Conservation (phyloP, 1,140 invertebrate genomes). For the Pantala flavescens region DNA sequence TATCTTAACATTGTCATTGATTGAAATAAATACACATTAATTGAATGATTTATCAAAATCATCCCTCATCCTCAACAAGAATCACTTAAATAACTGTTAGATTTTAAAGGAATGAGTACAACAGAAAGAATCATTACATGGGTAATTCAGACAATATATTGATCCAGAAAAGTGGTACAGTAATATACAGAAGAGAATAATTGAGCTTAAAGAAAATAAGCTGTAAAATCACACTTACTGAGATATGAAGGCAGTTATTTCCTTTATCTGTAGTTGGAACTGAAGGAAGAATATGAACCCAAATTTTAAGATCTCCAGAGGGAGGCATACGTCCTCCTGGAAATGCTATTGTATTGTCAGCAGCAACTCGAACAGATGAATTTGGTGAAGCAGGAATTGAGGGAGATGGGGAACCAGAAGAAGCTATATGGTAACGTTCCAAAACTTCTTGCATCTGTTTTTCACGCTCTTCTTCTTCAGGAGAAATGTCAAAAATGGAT, state of each 20-base stretch:
- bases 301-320: slow-evolving; percentile 69
- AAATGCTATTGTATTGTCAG: slow-evolving; percentile 36
- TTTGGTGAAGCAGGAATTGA: not conserved
- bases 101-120: too few species aligned
- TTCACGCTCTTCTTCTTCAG: slow-evolving; percentile 50
- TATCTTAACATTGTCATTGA: too few species aligned
- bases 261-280: not conserved
- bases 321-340: slow-evolving; percentile 44
- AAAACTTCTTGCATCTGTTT: slow-evolving; percentile 57
- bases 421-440: slow-evolving; percentile 45
- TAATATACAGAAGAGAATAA: too few species aligned
- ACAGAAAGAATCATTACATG: too few species aligned
- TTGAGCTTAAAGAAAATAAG: too few species aligned
- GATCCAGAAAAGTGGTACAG: too few species aligned
- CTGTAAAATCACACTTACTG: not conserved
- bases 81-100: too few species aligned
- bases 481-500: slow-evolving; percentile 47
- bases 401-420: not conserved
- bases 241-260: not conserved
- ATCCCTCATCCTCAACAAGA: too few species aligned
- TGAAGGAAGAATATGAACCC: slow-evolving; percentile 50
- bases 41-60: too few species aligned
- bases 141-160: too few species aligned
- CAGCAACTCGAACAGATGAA: not conserved
- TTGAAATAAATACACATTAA: too few species aligned